phyloP scores from a whole-genome alignment of 1,140 invertebrate genomes.

The Drosophila kohkoa region DNA sequence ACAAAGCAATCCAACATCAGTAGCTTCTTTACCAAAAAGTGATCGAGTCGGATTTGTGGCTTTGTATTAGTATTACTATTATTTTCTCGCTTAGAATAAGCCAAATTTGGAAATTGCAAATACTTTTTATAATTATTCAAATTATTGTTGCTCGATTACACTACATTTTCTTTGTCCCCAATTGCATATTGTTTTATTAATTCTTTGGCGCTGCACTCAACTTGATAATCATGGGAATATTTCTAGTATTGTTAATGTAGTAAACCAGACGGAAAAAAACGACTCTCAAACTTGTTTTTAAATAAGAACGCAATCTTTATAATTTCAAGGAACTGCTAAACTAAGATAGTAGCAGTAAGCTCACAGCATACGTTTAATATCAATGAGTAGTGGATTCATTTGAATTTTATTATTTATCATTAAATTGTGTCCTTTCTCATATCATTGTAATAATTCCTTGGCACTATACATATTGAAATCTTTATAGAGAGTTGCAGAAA shows the following conservation, averaged over 20 bases:
- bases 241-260: neutral
- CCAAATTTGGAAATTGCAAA: neutral
- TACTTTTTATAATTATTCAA: neutral
- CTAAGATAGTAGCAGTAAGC: no score
- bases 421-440: no score
- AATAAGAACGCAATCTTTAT: no score
- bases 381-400: no score
- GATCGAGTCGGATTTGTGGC: neutral
- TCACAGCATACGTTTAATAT: no score
- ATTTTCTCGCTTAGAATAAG: neutral
- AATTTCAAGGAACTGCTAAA: no score
- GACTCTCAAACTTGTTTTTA: no score
- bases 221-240: neutral
- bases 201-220: neutral
- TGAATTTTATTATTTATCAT: no score
- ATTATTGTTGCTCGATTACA: conserved; percentile 2
- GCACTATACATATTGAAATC: no score
- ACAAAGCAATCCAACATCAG: conserved; percentile 76
- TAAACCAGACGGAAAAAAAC: neutral
- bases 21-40: conserved; percentile 79
- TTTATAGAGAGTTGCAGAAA: no score
- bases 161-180: neutral
- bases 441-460: no score
- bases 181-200: neutral
- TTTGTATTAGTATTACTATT: conserved; percentile 7